Conservation (phyloP, 2,888 invertebrate genomes). For the Agonum fuliginosum region DNA sequence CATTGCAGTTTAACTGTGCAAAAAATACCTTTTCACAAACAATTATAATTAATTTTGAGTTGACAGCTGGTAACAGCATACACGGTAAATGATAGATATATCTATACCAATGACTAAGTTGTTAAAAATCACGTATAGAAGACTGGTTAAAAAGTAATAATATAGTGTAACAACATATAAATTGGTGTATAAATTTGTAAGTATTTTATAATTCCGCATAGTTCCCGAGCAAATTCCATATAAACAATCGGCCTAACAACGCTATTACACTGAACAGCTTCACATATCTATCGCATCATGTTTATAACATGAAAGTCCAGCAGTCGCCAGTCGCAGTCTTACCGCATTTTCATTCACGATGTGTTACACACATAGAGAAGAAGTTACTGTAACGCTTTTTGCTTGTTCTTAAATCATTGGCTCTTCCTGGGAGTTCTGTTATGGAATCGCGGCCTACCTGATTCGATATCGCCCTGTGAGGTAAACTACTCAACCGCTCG, state of each 20-base stretch:
- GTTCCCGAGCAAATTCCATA: constrained; percentile 16
- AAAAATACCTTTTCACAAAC: too few relatives aligned
- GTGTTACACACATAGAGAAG: constrained; percentile 30
- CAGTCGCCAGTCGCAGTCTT: neutral
- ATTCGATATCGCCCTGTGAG: constrained; percentile 46
- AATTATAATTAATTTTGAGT: too few relatives aligned
- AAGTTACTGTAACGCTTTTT: constrained; percentile 49
- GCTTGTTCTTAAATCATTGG: constrained; percentile 40
- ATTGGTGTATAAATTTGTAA: too few relatives aligned
- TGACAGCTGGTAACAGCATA: too few relatives aligned
- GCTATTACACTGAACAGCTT: constrained; percentile 11
- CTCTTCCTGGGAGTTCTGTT: constrained; percentile 45
- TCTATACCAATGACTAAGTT: too few relatives aligned
- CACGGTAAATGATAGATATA: too few relatives aligned
- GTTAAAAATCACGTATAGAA: too few relatives aligned
- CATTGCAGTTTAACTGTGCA: too few relatives aligned
- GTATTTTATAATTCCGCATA: neutral
- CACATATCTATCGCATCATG: constrained; percentile 41
- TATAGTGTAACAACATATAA: too few relatives aligned
- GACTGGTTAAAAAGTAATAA: too few relatives aligned
- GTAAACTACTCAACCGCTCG: constrained; percentile 38
- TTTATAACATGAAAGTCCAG: constrained; percentile 45
- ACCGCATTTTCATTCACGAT: constrained; percentile 54
- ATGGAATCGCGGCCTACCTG: constrained; percentile 47
- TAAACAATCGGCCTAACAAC: constrained; percentile 3